These are phyloP conservation scores for Microcebus murinus DNA, from an alignment of 2,113 vertebrate genomes.

Conservation along the genomic window DNA sequence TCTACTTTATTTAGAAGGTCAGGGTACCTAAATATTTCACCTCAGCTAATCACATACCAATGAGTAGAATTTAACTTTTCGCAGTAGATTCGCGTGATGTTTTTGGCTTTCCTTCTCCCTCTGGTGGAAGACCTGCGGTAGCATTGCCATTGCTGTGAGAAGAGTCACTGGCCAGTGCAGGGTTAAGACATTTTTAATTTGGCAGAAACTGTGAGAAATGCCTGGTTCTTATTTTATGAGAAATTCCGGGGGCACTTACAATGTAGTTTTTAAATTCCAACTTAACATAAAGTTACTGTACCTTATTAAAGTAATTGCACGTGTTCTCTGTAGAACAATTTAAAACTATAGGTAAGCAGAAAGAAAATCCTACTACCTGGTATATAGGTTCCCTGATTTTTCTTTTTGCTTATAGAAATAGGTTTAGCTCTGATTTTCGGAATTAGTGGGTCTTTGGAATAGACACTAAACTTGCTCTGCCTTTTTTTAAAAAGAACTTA, in stretches of 20 bases:
- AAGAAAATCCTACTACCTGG: neutral
- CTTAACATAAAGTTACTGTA: neutral
- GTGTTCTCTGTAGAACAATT: neutral
- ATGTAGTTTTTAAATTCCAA: neutral
- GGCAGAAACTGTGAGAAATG: neutral
- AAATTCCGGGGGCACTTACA: neutral
- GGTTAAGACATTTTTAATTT: neutral
- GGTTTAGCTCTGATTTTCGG: neutral
- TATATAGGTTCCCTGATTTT: neutral
- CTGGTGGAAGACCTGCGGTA: neutral
- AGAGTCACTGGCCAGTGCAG: neutral
- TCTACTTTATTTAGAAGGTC: neutral
- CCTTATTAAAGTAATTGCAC: neutral
- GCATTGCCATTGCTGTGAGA: neutral
- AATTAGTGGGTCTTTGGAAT: neutral
- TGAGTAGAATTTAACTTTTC: neutral
- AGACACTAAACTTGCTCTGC: conserved; percentile 15
- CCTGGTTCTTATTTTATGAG: neutral
- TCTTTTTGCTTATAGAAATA: neutral
- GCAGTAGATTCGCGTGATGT: neutral
- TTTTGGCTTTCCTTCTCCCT: neutral
- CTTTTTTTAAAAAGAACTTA: neutral
- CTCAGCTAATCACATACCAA: neutral
- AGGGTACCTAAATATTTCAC: neutral
- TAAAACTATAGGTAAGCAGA: conserved; percentile 1